Conservation (phyloP, 1,140 invertebrate species). For the Drosophila miranda region DNA sequence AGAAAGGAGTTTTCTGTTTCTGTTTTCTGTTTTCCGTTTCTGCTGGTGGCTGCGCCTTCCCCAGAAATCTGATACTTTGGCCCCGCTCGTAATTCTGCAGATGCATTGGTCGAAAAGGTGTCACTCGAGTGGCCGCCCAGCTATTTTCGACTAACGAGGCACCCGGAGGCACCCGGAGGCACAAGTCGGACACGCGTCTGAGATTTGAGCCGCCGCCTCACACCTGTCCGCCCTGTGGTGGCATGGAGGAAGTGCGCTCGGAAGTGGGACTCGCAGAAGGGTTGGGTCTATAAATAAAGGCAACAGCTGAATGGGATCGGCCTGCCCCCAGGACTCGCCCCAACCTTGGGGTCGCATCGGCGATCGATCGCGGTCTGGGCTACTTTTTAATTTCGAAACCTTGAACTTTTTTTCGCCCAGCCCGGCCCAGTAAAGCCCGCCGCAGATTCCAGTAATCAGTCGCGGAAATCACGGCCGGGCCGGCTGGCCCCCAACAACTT, state of each 20-base stretch:
- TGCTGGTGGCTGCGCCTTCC: conserved; percentile 63
- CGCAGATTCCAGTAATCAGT: conserved; percentile 71
- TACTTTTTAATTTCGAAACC: conserved; percentile 77
- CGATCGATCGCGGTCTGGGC: conserved; percentile 47
- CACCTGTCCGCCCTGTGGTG: conserved; percentile 38
- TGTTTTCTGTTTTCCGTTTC: not conserved
- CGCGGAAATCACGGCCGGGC: conserved; percentile 61
- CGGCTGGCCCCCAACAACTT: conserved; percentile 70
- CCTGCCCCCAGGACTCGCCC: conserved; percentile 31
- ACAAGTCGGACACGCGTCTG: conserved; percentile 71
- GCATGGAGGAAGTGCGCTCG: conserved; percentile 10
- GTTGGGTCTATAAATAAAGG: conserved; percentile 27
- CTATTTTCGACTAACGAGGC: conserved; percentile 62
- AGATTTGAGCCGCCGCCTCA: conserved; percentile 56
- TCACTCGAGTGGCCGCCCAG: conserved; percentile 66
- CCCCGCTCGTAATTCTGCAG: conserved; percentile 73
- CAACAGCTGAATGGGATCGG: too few relatives aligned
- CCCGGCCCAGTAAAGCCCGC: conserved; percentile 39
- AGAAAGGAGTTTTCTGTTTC: conserved; percentile 71
- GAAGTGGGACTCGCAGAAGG: conserved; percentile 33
- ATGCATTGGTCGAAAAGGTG: conserved; percentile 73
- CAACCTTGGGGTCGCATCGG: conserved; percentile 44
- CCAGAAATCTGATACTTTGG: conserved; percentile 73
- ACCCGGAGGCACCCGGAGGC: conserved; percentile 44
- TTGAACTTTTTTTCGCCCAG: conserved; percentile 68